These are phyloP conservation scores for Proterorhinus semilunaris DNA, from an alignment of 2,113 vertebrate genomes.

Conservation along the genomic window DNA sequence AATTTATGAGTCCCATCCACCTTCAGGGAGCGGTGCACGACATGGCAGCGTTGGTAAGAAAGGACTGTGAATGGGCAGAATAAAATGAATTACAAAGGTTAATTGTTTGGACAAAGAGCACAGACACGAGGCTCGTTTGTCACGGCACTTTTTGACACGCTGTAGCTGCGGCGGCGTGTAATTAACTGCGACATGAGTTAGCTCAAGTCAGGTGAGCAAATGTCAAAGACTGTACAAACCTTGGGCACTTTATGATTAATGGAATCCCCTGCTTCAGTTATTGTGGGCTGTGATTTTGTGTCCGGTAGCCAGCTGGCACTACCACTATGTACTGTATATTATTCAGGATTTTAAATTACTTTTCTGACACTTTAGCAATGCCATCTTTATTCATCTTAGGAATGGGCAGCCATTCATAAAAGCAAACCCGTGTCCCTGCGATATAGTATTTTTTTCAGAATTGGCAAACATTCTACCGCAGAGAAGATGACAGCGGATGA, in stretches of 20 bases:
- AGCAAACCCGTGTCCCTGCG: slow-evolving; percentile 24
- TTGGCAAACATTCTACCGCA: slow-evolving; percentile 55
- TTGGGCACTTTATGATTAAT: slow-evolving; percentile 3
- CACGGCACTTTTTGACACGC: not conserved
- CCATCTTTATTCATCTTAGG: not conserved
- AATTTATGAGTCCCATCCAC: not conserved
- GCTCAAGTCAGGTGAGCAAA: not conserved
- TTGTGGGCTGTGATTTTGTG: not conserved
- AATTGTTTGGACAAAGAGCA: slow-evolving; percentile 9
- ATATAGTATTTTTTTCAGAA: slow-evolving; percentile 54
- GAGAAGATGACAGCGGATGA: slow-evolving; percentile 53
- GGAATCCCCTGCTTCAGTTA: not conserved
- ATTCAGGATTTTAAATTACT: too few relatives aligned
- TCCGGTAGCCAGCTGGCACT: not conserved
- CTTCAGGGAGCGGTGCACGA: not conserved
- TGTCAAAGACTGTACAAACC: slow-evolving; percentile 7
- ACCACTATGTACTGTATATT: too few relatives aligned
- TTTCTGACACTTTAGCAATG: too few relatives aligned
- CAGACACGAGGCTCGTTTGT: not conserved
- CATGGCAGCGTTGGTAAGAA: not conserved
- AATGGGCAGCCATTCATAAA: slow-evolving; percentile 49
- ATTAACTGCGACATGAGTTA: not conserved
- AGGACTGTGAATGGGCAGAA: not conserved
- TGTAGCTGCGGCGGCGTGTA: not conserved
- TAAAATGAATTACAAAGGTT: not conserved